Base-by-base conservation (phyloP, 2,888 invertebrate genomes). In the Tetragonula carbonaria region DNA sequence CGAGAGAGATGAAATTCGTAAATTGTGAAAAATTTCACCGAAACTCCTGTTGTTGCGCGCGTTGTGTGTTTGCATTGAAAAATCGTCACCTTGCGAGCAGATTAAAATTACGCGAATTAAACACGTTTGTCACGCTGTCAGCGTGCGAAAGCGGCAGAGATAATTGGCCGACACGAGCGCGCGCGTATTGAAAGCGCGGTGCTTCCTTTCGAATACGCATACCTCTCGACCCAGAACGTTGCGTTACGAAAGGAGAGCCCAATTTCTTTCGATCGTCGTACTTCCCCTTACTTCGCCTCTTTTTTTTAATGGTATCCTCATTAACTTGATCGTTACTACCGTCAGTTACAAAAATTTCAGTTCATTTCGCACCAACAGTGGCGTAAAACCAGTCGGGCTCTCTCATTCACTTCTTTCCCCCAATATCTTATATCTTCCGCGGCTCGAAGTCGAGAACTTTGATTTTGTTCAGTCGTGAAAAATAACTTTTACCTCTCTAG, bases 291-390 rank as follows among this genome's bases (percentile, higher is more conserved):
- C 38, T 57, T 38, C 28, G 28, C 28, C 28, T 28, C 2, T 77
- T 55, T 63, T 84, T 23, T 76, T 86, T 86, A 84, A 84, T 80
- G 85, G 38, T 80, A 78, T 82, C 68, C 72, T 84, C 82, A 59
- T 84, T 84, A 78, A 79, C 68, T 11, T 28, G 68, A 77, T 84
- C 85, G 71, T 86, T 79, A 79, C 70, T 75, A 73, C 70, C 53
- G 70, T 71, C 59, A 4, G 76, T 80, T 71, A 55, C 67, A 59
- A 28, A 28, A 28, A 79, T 67, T 84, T 74, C 83, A 33, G 38
- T 57, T 73, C 45, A 21, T 21, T 71, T 63, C 45, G 14, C n/a
- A 11, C 8, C 45, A 45, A 8, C 79, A 79, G 14, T 65, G 67
- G 62, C 74, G 62, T 82, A 82, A 28, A 45, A 82, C 55, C n/a